These are phyloP conservation scores for Formicarius rufipectus DNA, from an alignment of 2,113 vertebrate species.

Conservation along the genomic window DNA sequence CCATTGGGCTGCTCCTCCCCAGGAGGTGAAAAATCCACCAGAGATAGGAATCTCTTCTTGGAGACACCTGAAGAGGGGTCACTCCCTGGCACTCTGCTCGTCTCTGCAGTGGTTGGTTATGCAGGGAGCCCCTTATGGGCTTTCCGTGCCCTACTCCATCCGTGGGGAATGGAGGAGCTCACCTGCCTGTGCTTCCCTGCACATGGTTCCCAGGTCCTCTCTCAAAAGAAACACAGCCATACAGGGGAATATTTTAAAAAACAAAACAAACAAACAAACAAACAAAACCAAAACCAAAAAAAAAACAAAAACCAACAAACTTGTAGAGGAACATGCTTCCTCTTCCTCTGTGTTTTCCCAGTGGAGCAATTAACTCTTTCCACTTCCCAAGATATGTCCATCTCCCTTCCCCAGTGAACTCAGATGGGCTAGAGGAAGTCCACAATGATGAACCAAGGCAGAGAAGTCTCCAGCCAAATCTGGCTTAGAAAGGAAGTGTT, in stretches of 20 bases:
- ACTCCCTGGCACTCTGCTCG: not conserved
- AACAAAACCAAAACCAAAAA: too few species aligned
- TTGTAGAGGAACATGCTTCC: not conserved
- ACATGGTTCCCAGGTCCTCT: accelerated
- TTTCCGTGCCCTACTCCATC: not conserved
- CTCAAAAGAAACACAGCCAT: not conserved
- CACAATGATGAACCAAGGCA: not conserved
- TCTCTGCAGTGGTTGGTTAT: not conserved
- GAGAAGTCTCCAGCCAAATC: not conserved
- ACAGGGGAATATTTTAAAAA: not conserved
- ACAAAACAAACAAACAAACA: not conserved
- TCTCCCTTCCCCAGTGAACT: not conserved
- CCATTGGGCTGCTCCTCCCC: not conserved
- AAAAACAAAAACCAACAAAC: not conserved
- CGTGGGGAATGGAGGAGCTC: not conserved
- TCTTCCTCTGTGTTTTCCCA: not conserved
- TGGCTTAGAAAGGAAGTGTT: not conserved
- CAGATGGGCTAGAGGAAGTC: not conserved
- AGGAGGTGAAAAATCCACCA: slow-evolving; percentile 4
- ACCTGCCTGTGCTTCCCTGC: not conserved
- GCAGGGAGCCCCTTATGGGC: not conserved
- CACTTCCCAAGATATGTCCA: not conserved
- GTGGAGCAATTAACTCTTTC: not conserved
- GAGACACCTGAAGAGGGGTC: not conserved
- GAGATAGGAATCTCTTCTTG: not conserved